Conservation (phyloP, 2,113 vertebrate genomes). For the Muscicapa adusta region DNA sequence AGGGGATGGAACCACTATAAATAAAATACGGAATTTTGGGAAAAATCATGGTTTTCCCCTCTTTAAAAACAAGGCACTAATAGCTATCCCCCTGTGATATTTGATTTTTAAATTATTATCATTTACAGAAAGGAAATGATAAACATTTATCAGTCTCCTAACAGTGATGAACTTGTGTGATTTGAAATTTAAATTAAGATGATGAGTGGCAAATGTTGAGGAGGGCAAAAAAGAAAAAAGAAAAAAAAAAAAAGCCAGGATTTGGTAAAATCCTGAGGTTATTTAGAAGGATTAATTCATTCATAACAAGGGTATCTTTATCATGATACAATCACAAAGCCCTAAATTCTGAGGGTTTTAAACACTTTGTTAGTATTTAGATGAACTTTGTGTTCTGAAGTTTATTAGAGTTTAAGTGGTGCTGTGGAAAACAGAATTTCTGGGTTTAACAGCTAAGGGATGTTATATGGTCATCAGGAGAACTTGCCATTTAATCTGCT, state of each 20-base stretch:
- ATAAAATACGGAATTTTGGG: background rate
- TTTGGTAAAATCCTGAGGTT: background rate
- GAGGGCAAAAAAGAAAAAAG: background rate
- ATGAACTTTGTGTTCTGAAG: background rate
- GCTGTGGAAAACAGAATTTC: background rate
- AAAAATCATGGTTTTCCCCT: background rate
- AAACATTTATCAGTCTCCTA: slow-evolving; percentile 6
- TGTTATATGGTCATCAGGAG: background rate
- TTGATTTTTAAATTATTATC: background rate
- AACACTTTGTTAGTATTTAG: background rate
- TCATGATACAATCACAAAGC: background rate
- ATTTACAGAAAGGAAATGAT: background rate
- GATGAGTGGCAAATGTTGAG: background rate
- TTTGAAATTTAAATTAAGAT: background rate
- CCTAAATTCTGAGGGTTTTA: background rate
- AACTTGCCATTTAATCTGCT: background rate
- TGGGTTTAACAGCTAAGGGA: background rate
- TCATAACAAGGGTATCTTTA: background rate
- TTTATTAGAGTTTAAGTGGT: background rate
- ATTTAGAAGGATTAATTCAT: background rate
- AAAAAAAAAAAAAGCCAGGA: background rate
- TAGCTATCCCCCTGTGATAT: background rate
- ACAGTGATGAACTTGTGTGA: background rate
- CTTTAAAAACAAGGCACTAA: background rate
- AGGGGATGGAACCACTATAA: background rate